Base-by-base conservation (phyloP, 1,140 invertebrate species). In the Acromyrmex charruanus region DNA sequence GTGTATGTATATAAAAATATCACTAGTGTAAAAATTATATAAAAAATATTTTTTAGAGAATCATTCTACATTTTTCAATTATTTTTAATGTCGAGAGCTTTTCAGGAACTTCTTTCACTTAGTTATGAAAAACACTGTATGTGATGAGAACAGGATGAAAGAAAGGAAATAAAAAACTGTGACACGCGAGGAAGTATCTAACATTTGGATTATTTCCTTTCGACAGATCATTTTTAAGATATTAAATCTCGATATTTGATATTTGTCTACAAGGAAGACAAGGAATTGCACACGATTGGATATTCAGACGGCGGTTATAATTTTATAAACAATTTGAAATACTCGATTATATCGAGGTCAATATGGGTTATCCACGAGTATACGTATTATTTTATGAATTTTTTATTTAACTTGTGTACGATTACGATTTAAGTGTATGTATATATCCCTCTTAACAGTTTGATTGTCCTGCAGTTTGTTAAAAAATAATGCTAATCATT, bases 161-260 rank as follows among this genome's bases (percentile, higher is more conserved):
- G 21, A 10, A 61, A 61, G 21, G 10, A 49, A 31, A 35, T 74
- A n/a, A 44, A 44, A 44, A 44, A n/a, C 28, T 18, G 10, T 55
- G 31, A 49, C 21, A 65, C 21, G 58, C 65, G 21, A 77, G 75
- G 25, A 49, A 77, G 39, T 77, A 49, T 49, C 58, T 18, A 28
- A 18, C 6, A 65, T 65, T 77, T 39, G 21, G 0, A 12, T 12
- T n/a, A 31, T 39, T 77, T 77, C 18, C 25, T 18, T 65, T 65
- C 25, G 16, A 16, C 35, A 18, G 39, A 35, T 66, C 25, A 28
- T 68, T 68, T 21, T 44, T 68, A 68, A 79, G 77, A 79, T 79
- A 80, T 69, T 53, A 31, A 80, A 80, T 68, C 14, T 80, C 44
- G 25, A 66, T 79, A 79, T 28, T 79, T 39, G 58, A 77, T 80